A percentile compares a stretch with the other conserved stretches of the same genome.
Evolutionary conservation across 2,888 invertebrate genomes (phyloP).

Genomic region (Rhagonycha fulva): DNA sequence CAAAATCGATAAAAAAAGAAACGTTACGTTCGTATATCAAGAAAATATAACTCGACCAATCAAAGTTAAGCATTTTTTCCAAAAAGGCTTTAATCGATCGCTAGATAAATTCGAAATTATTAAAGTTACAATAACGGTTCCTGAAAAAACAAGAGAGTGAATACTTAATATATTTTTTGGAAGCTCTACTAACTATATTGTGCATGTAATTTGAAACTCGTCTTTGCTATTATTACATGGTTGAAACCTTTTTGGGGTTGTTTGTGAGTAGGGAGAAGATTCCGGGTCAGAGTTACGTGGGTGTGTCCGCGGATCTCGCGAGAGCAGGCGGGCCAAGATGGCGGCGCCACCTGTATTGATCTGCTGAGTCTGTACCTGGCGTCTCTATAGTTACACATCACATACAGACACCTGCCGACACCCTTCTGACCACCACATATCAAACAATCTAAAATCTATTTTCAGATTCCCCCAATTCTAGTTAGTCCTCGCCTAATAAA

Average conservation of each 20-base stretch:
- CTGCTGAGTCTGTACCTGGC: conserved; percentile 50
- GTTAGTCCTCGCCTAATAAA: conserved; percentile 5
- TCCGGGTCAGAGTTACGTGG: conserved; percentile 39
- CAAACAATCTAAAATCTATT: conserved; percentile 32
- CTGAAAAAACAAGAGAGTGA: background rate
- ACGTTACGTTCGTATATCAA: background rate
- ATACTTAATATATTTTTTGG: background rate
- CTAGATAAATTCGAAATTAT: background rate
- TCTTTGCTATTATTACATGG: background rate
- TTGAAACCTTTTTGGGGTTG: conserved; percentile 14
- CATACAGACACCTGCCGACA: conserved; percentile 48
- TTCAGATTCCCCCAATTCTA: conserved; percentile 13
- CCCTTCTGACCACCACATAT: conserved; percentile 40
- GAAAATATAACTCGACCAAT: background rate
- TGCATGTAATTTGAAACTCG: background rate
- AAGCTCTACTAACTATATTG: background rate
- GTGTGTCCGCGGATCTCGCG: conserved; percentile 49
- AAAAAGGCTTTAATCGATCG: background rate
- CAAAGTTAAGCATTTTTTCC: background rate
- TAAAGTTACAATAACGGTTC: background rate
- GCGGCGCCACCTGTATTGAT: conserved; percentile 50
- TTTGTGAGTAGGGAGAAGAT: conserved; percentile 27
- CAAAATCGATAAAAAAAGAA: background rate
- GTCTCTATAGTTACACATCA: conserved; percentile 50
- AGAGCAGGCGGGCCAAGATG: conserved; percentile 53